These are phyloP conservation scores for Heteromyza rotundicornis DNA, from an alignment of 2,888 invertebrate genomes.

Conservation along the genomic window DNA sequence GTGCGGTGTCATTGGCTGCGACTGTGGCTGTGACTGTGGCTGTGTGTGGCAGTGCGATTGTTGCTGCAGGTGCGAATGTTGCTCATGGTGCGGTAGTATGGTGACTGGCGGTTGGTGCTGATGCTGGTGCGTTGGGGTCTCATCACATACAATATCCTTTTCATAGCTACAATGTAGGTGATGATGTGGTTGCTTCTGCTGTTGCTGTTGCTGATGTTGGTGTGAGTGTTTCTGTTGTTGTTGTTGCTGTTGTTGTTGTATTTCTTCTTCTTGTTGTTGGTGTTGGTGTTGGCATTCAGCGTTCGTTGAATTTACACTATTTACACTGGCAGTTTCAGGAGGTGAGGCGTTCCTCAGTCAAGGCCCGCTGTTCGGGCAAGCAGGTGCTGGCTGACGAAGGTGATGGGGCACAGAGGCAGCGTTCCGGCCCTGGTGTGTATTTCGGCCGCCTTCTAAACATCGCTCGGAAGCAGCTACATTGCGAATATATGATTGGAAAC, in stretches of 20 bases:
- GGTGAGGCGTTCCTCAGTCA: constrained; percentile 73
- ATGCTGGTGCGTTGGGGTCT: constrained; percentile 51
- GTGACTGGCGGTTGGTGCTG: no score
- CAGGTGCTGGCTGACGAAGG: constrained; percentile 65
- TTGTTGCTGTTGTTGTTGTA: constrained; percentile 40
- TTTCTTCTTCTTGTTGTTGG: constrained; percentile 34
- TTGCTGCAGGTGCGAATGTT: constrained; percentile 37
- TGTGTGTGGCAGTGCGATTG: constrained; percentile 26
- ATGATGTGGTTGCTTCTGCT: constrained; percentile 45
- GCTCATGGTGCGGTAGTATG: constrained; percentile 38
- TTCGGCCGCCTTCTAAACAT: constrained; percentile 77
- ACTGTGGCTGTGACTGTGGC: constrained; percentile 31
- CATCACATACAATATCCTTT: constrained; percentile 61
- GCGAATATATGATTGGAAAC: no score
- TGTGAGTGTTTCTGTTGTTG: constrained; percentile 42
- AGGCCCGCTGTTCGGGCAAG: constrained; percentile 64
- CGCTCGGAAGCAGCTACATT: constrained; percentile 84
- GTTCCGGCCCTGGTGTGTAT: constrained; percentile 70
- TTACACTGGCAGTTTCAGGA: constrained; percentile 65
- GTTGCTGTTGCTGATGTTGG: constrained; percentile 43
- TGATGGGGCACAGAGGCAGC: constrained; percentile 69
- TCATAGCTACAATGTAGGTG: constrained; percentile 61
- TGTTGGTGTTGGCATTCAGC: constrained; percentile 40
- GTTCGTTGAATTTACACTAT: constrained; percentile 52
- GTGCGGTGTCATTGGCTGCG: constrained; percentile 17